Base-by-base conservation (phyloP, 1,140 invertebrate species). In the Pseudomyrmex cubaensis region DNA sequence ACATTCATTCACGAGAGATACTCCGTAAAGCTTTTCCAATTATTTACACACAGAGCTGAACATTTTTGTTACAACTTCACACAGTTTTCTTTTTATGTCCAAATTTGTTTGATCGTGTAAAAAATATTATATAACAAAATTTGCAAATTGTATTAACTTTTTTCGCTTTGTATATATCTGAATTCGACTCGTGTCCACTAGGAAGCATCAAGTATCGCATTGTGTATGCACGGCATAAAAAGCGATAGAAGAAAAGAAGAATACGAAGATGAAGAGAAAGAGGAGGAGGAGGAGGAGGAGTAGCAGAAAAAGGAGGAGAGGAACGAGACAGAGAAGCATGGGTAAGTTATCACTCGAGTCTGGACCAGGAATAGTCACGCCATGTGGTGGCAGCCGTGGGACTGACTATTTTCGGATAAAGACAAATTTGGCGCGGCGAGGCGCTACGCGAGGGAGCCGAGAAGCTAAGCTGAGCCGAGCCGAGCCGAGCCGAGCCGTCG, bases 391-490 rank as follows among this genome's bases (percentile, higher is more conserved):
- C 93, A 94, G 94, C 88, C 94, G 94, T 95, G 95, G 94, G 94
- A 95, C 95, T 94, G 92, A 95, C 95, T 97, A 97, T 97, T 97
- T 94, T 97, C 95, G 95, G 95, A 96, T 96, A 96, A 96, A 96
- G 96, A 97, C 96, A 96, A 96, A 97, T 96, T 96, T 96, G 96
- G 96, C 95, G 95, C 95, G 95, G 95, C 95, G 66, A 80, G 56
- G 95, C 90, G 78, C 86, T 80, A 83, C 85, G 82, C 80, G 90
- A 90, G 88, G 84, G 83, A 83, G 83, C 82, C 73, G 70, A 64
- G 35, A 82, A 78, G 73, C 74, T 44, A 25, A 64, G 74, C 61
- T 25, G 50, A 52, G 48, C 74, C 52, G 75, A 67, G 63, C 66
- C 22, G 48, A 52, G 66, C 50, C 67, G 50, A 52, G 66, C 67